Conservation (phyloP, 2,888 invertebrate species). For the Acleris cristana region DNA sequence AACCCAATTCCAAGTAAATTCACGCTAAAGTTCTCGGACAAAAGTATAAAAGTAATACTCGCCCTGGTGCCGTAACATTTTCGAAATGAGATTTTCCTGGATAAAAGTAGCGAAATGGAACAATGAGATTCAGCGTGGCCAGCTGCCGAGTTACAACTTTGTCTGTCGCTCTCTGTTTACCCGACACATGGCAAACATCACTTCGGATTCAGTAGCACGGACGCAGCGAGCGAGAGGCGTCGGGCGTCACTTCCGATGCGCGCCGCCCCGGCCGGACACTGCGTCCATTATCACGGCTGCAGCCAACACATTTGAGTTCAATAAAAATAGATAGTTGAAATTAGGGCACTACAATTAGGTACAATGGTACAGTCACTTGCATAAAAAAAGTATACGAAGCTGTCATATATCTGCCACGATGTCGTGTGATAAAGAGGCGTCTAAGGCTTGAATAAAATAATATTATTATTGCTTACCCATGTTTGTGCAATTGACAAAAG, state of each 20-base stretch:
- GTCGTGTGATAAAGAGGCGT: too few relatives aligned
- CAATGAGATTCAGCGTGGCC: slow-evolving; percentile 60
- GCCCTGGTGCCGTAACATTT: slow-evolving; percentile 59
- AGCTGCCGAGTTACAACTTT: slow-evolving; percentile 64
- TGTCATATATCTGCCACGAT: too few relatives aligned
- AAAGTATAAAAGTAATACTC: slow-evolving; percentile 55
- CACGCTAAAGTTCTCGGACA: slow-evolving; percentile 42
- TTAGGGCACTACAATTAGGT: slow-evolving; percentile 15
- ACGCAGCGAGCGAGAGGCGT: slow-evolving; percentile 27
- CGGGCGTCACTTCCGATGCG: slow-evolving; percentile 26
- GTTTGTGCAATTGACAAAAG: too few relatives aligned
- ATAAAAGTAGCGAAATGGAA: slow-evolving; percentile 59
- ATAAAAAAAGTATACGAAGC: not conserved
- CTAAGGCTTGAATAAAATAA: too few relatives aligned
- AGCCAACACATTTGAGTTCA: slow-evolving; percentile 43
- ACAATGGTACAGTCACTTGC: slow-evolving; percentile 3
- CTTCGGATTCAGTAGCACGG: slow-evolving; percentile 38
- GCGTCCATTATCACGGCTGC: slow-evolving; percentile 47
- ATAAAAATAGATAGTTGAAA: slow-evolving; percentile 33
- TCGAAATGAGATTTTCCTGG: slow-evolving; percentile 52
- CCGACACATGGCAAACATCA: slow-evolving; percentile 53
- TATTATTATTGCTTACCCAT: too few relatives aligned
- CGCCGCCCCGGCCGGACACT: slow-evolving; percentile 25
- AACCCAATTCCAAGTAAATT: slow-evolving; percentile 46
- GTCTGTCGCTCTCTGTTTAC: slow-evolving; percentile 51